Base-by-base conservation (phyloP, 2,113 vertebrate genomes). In the Caranx ignobilis region DNA sequence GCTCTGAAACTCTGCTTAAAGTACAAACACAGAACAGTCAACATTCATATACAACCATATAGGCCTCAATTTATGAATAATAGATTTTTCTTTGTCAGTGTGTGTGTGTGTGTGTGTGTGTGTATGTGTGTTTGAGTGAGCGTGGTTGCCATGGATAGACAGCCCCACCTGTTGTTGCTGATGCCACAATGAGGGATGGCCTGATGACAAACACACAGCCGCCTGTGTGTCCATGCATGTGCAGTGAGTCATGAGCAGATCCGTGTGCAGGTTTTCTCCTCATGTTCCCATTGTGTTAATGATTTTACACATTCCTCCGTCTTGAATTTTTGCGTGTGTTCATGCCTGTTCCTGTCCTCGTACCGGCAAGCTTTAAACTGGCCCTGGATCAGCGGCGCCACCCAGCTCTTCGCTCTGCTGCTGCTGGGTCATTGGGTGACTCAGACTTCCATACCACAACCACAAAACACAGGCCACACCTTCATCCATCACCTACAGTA, bases 381-480 rank as follows among this genome's bases (percentile, higher is more conserved):
- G 31, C 37, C 18, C 45, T 41, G 19, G 45, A 70, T 66, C 32
- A 34, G 35, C 45, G 54, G 59, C 59, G 31, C 56, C 50, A 13
- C 63, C 59, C 56, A 55, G 82, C 34, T 73, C 59, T 67, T 16
- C 26, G 13, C 65, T 26, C n/a, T 70, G 5, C 68, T 70, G 5
- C 68, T 60, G 57, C 52, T 19, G 0, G 35, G 50, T 82, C 73
- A 77, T 48, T 43, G 34, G 26, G 71, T 77, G 68, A 65, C 71
- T 86, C 48, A 74, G 50, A 56, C 4, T 55, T 57, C 21, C 31
- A 21, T 9, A 6, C 37, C 39, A 26, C 41, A 74, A 56, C 35
- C 41, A 56, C 61, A 72, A 79, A 79, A 56, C 64, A 64, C 55
- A 84, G 11, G 41, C 52, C 61, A 65, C 64, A 52, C 66, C 64